Percentiles rank a stretch among this genome's conserved stretches.
Evolutionary conservation across 2,888 invertebrate genomes (phyloP).

Genomic region (Ichneumoninae sp.): DNA sequence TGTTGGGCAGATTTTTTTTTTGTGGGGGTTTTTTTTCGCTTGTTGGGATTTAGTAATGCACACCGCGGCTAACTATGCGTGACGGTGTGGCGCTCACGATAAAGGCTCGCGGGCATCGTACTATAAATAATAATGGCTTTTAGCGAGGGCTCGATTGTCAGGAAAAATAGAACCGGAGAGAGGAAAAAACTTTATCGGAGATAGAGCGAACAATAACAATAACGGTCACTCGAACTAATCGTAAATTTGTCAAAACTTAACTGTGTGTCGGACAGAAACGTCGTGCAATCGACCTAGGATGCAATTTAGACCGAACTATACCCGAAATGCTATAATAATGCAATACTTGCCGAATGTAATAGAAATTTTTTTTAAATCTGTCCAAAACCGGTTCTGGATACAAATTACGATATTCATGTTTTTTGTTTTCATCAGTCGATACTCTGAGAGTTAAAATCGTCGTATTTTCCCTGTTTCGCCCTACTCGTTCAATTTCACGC

Average conservation of each 20-base stretch:
- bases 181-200: background rate
- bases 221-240: background rate
- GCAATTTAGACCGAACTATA: background rate
- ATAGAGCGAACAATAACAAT: background rate
- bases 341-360: too few relatives aligned
- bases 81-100: constrained; percentile 65
- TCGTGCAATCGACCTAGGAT: background rate
- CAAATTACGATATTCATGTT: background rate
- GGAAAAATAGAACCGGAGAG: background rate
- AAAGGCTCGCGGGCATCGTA: constrained; percentile 62
- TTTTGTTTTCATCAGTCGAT: background rate
- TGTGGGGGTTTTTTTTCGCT: constrained; percentile 12
- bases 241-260: background rate
- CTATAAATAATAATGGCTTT: constrained; percentile 23
- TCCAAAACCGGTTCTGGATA: background rate
- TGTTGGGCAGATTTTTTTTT: constrained; percentile 11
- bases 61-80: constrained; percentile 63
- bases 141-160: constrained; percentile 2
- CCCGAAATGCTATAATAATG: too few relatives aligned
- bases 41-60: constrained; percentile 21
- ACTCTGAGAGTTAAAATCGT: background rate
- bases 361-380: too few relatives aligned
- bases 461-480: background rate
- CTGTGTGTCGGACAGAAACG: background rate
- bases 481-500: background rate